phyloP scores from a whole-genome alignment of 2,113 vertebrate genomes.

The Marmota flaviventris region DNA sequence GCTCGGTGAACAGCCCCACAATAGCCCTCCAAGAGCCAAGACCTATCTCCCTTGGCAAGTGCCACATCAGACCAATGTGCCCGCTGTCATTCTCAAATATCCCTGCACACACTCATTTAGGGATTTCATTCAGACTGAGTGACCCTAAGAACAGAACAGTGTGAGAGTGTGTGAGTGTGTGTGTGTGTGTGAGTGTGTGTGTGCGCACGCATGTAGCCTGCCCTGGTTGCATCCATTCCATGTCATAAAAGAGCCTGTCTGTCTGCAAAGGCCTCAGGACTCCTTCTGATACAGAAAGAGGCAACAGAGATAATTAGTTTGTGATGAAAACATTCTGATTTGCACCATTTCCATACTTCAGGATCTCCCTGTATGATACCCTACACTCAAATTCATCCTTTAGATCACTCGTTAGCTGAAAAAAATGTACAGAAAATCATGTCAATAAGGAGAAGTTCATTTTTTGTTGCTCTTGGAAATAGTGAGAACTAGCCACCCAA shows the following conservation, averaged over 20 bases:
- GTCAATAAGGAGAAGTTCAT: neutral
- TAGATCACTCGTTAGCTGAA: neutral
- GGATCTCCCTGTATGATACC: neutral
- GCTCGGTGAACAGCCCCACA: neutral
- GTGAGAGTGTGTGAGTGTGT: neutral
- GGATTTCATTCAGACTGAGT: neutral
- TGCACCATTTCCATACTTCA: neutral
- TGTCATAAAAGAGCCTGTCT: neutral
- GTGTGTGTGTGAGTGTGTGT: neutral
- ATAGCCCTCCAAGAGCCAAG: neutral
- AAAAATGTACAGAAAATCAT: neutral
- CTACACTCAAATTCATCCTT: neutral
- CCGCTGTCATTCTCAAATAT: neutral
- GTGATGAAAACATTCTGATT: neutral
- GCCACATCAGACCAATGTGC: fast-evolving
- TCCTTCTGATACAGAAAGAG: neutral
- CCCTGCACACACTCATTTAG: no score
- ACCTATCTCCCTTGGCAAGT: fast-evolving
- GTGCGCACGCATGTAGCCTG: no score
- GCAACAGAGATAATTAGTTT: neutral
- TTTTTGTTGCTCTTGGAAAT: neutral
- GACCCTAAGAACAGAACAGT: neutral
- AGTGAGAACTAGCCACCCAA: neutral
- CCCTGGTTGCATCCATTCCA: no score
- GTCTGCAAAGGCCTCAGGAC: neutral